Evolutionary conservation across 1,140 invertebrate genomes (phyloP), one percentile per base, ranked within the genome.

Genomic region (Drosophila triauraria): DNA sequence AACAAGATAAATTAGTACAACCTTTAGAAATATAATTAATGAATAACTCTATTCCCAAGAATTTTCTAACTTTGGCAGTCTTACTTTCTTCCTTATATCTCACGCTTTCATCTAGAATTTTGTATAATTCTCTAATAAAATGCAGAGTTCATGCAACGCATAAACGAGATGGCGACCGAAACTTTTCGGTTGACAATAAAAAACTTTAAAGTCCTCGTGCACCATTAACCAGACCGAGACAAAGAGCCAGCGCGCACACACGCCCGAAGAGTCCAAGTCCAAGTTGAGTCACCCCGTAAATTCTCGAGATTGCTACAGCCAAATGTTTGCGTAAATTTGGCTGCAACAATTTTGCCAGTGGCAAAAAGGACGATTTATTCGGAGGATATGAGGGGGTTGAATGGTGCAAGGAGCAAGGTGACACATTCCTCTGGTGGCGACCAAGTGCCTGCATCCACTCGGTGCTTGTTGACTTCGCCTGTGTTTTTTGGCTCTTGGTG

Each of bases 301-400:
- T 65, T 85, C 67, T 65, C 47, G 25, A 59, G 42, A 54, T 75
- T 75, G 59, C 60, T 35, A 47, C 23, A 48, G 61, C 67, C 51
- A 67, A 77, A 72, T 77, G 58, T 78, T 72, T 79, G 81, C 78
- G 76, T 79, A 68, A 82, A 85, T 82, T 72, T 70, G 74, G 57
- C 68, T 51, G 78, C 75, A 86, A 78, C 75, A 82, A 78, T 82
- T 75, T 78, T 53, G 78, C 65, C 70, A 54, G 50, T 71, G 64
- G 67, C 63, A 53, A 67, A 72, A 64, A 65, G 47, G 23, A 40
- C 25, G 23, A 53, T 32, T 53, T 23, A 68, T 44, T 23, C 10
- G 35, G 2, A 20, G 20, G 20, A 20, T 20, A 20, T 20, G 20
- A 20, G 20, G 20, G 20, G 20, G 0, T 20, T 20, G 20, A 38